Base-by-base conservation (phyloP, 2,797 vertebrate species). In the Pseudochromis fuscus region DNA sequence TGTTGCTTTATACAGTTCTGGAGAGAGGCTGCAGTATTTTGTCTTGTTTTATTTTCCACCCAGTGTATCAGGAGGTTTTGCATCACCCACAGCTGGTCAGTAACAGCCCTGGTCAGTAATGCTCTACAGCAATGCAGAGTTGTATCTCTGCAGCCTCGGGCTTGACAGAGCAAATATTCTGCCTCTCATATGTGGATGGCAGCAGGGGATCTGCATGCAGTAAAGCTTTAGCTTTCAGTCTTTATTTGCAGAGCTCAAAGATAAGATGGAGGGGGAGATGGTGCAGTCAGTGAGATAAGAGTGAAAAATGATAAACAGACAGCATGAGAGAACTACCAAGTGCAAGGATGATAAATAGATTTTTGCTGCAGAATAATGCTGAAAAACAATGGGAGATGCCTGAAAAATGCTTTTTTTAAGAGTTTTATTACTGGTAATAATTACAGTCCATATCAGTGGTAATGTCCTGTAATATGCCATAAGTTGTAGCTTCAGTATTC, bases 211-310 rank as follows among this genome's bases (percentile, higher is more conserved):
- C 82, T 81, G 79, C 79, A 59, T 63, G 63, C 51, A 49, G 72
- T 67, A 70, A 77, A 85, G 84, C 88, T 73, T 16, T 61, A 56
- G 83, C 71, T 81, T 72, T 81, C 74, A 27, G 19, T 51, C 59
- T 42, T n/a, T 90, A 48, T 91, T 89, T 85, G 72, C 79, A 77
- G 81, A 86, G 83, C 86, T 89, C 68, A 68, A 51, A 68, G 79
- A 67, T 75, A n/a, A 81, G 76, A 75, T 72, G 67, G 13, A 72
- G 65, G 69, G 66, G 75, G 72, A 75, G 61, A 64, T 25, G 46
- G 58, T 24, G 75, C 23, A 71, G 67, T 59, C 24, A 38, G 42
- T 13, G 59, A 77, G 72, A 80, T 61, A 45, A 35, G 73, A 49
- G 46, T 24, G 46, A 68, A 55, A 61, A 65, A 64, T 27, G 49